Conservation (phyloP, 2,113 vertebrate species). For the Balaeniceps rex region DNA sequence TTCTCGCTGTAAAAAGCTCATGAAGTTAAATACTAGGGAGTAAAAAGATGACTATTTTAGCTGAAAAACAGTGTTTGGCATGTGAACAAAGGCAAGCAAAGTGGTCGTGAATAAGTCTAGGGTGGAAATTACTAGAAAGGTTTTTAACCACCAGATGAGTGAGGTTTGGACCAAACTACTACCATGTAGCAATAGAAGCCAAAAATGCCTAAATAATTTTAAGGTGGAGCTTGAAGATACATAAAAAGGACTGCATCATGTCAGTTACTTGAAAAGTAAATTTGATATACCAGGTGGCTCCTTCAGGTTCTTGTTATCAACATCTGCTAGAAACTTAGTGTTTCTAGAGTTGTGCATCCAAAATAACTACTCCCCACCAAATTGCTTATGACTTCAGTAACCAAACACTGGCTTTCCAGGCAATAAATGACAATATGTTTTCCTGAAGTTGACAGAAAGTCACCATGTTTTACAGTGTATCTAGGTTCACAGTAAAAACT, state of each 20-base stretch:
- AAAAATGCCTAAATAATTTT: background rate
- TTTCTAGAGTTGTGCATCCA: background rate
- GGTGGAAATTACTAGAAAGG: background rate
- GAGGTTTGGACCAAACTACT: background rate
- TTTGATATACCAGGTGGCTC: background rate
- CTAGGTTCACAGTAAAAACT: background rate
- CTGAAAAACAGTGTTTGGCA: background rate
- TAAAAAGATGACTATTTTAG: background rate
- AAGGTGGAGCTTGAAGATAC: background rate
- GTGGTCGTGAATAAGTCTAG: background rate
- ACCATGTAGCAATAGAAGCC: background rate
- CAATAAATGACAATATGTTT: conserved; percentile 1
- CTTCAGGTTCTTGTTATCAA: background rate
- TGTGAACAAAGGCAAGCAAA: background rate
- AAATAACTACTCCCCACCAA: background rate
- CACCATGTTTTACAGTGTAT: background rate
- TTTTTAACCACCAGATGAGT: background rate
- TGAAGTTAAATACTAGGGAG: background rate
- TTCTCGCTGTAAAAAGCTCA: background rate
- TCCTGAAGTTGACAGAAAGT: background rate
- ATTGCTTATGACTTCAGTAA: conserved; percentile 29
- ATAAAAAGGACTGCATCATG: background rate
- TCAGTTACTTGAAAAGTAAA: background rate
- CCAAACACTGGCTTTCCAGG: background rate
- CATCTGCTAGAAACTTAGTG: background rate